Base-by-base conservation (phyloP, 2,113 vertebrate genomes). In the Pseudorectes ferrugineus region DNA sequence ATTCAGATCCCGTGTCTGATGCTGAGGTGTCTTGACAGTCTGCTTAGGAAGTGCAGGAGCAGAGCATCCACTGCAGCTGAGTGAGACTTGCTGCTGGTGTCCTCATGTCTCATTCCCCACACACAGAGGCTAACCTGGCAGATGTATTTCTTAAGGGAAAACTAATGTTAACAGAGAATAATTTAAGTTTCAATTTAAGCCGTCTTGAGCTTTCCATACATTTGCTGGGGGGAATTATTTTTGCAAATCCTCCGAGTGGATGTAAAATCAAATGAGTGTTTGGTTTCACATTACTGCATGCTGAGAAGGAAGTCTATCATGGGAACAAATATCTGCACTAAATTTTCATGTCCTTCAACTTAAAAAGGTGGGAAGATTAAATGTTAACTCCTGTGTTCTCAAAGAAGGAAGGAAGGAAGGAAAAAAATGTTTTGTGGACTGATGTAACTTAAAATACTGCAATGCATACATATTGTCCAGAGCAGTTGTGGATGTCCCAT, bases 221-320 rank as follows among this genome's bases (percentile, higher is more conserved):
- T 67, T 89, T 91, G 48, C 84, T 91, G 45, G 65, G 25, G 72
- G 57, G 72, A 88, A 92, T 94, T 90, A 38, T 29, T 86, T 85
- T 51, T 63, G 48, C 24, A 89, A 65, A 93, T 85, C 82, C 75
- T 94, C 42, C 0, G 21, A 48, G 76, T 90, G 51, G 75, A 92
- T 92, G 88, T 90, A 59, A 80, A 95, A 92, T 91, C 88, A 86
- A 92, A 94, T 82, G 82, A 93, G 55, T 63, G 40, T 71, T 94
- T 6, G 2, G 51, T 94, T 96, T 96, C 88, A 59, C 40, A 46
- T 88, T 88, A 83, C 59, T 67, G 45, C 71, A 35, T 89, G 89
- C 84, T 92, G 85, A 79, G 88, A 93, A 88, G 63, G 85, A 94
- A 94, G 54, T 14, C 54, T 79, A 58, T 25, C 63, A 62, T 67